Evolutionary conservation across 2,888 invertebrate genomes (phyloP).

Genomic region (Leptinotarsa peninsularis): DNA sequence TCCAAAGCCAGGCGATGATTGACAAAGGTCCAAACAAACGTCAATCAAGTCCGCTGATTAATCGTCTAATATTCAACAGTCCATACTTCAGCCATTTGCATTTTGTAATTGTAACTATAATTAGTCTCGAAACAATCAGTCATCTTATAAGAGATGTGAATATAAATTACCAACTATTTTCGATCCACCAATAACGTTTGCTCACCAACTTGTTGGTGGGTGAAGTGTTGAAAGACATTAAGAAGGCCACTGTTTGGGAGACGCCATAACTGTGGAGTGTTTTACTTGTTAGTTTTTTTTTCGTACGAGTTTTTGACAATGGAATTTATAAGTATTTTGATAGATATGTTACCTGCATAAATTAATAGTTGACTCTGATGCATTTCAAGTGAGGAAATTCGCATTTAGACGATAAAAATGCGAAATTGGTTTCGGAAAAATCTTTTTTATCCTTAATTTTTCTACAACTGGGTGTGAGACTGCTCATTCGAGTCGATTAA

Average conservation of each 20-base stretch:
- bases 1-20: neutral
- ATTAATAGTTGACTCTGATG: no score
- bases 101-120: slow-evolving; percentile 10
- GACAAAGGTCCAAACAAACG: neutral
- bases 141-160: slow-evolving; percentile 6
- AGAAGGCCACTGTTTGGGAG: neutral
- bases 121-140: neutral
- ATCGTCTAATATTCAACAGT: slow-evolving; percentile 1
- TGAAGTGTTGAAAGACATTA: slow-evolving; percentile 13
- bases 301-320: no score
- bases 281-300: neutral
- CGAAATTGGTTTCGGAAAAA: no score
- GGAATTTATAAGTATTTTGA: no score
- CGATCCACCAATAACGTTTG: slow-evolving; percentile 4
- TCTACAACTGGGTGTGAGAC: no score
- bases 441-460: no score
- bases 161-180: slow-evolving; percentile 10
- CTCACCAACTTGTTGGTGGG: slow-evolving; percentile 2
- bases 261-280: neutral
- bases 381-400: no score
- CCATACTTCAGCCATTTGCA: slow-evolving; percentile 14
- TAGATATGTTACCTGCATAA: no score
- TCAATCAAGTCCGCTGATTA: neutral
- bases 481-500: no score
- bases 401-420: no score